Percentiles rank a stretch among this genome's conserved stretches.
phyloP scores from a whole-genome alignment of 2,797 vertebrate genomes.

The Perodicticus potto region DNA sequence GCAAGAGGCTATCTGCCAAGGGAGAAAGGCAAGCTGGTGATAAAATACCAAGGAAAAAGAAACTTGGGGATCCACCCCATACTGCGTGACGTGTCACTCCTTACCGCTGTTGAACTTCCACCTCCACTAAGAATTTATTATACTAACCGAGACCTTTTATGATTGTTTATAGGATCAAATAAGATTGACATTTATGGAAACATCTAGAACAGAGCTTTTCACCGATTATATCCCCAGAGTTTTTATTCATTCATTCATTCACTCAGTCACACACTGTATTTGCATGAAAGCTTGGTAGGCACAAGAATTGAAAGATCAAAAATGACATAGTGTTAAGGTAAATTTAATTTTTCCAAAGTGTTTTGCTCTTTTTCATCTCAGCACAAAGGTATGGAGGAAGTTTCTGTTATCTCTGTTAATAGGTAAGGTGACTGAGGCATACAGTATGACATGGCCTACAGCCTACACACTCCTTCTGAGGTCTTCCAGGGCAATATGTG shows the following conservation, averaged over 20 bases:
- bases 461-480: neutral
- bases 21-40: neutral
- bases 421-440: neutral
- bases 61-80: neutral
- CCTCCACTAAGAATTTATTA: neutral
- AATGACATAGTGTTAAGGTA: conserved; percentile 46
- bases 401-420: neutral
- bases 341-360: neutral
- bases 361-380: conserved; percentile 35
- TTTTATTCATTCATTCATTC: neutral
- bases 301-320: conserved; percentile 53
- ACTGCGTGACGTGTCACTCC: neutral
- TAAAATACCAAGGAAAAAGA: neutral
- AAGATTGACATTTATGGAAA: neutral
- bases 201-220: neutral
- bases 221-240: neutral
- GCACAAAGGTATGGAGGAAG: neutral
- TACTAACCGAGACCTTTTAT: neutral
- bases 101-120: neutral
- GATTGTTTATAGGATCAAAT: neutral
- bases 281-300: neutral
- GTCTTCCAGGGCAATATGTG: neutral
- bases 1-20: neutral
- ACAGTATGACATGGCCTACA: rapidly evolving
- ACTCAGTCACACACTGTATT: conserved; percentile 4